Evolutionary conservation across 1,140 invertebrate genomes (phyloP).

Genomic region (Drosophila azteca): DNA sequence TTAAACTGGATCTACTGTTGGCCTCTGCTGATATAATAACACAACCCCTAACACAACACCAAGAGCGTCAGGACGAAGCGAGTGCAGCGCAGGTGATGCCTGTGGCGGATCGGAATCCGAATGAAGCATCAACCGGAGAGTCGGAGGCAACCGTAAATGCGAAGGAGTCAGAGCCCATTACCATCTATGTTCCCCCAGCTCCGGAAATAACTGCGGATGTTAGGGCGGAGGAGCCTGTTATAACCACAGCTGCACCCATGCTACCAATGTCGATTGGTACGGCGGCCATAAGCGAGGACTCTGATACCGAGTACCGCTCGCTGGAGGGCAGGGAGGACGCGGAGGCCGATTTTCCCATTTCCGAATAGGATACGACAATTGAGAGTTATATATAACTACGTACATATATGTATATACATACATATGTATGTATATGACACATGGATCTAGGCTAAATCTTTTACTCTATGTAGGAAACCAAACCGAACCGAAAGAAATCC

Average conservation of each 20-base stretch:
- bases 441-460: constrained; percentile 62
- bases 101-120: constrained; percentile 27
- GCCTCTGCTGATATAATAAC: constrained; percentile 77
- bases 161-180: constrained; percentile 34
- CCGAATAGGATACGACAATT: constrained; percentile 67
- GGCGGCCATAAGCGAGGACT: constrained; percentile 72
- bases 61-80: constrained; percentile 17
- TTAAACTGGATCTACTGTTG: constrained; percentile 78
- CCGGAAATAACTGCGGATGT: constrained; percentile 14
- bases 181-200: constrained; percentile 44
- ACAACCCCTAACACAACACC: constrained; percentile 64
- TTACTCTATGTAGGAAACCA: constrained; percentile 64
- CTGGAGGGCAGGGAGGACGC: constrained; percentile 78
- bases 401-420: constrained; percentile 21
- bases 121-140: constrained; percentile 19
- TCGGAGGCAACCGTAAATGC: not conserved
- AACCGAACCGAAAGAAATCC: constrained; percentile 16
- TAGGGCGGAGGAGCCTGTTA: constrained; percentile 42
- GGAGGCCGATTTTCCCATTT: constrained; percentile 73
- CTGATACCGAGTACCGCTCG: constrained; percentile 79
- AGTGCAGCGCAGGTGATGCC: constrained; percentile 18
- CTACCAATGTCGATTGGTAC: constrained; percentile 57
- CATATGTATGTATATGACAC: constrained; percentile 24
- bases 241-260: constrained; percentile 29
- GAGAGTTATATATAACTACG: constrained; percentile 37